phyloP scores from a whole-genome alignment of 2,797 vertebrate species.

The Leptodactylus fallax region DNA sequence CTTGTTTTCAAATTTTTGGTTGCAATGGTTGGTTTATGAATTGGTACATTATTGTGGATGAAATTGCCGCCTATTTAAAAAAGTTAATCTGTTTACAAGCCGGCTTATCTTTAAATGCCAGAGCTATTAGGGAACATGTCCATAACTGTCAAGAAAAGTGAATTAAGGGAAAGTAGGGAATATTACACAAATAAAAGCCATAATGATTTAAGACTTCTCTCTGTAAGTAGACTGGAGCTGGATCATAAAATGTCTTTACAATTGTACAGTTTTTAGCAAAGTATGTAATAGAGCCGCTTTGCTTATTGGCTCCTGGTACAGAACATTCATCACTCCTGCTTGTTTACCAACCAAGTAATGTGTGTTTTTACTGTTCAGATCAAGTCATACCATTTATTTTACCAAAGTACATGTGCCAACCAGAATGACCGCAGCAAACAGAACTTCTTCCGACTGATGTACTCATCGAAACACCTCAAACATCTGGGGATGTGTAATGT shows the following conservation, averaged over 20 bases:
- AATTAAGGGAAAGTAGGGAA: constrained; percentile 69
- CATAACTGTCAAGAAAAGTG: constrained; percentile 74
- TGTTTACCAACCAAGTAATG: constrained; percentile 53
- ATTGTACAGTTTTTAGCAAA: constrained; percentile 59
- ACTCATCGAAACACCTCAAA: constrained; percentile 10
- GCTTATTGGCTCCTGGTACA: constrained; percentile 42
- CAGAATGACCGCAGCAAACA: constrained; percentile 36
- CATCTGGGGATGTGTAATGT: neutral
- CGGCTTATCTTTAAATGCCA: constrained; percentile 80
- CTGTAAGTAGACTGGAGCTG: constrained; percentile 56
- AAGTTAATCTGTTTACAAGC: constrained; percentile 83
- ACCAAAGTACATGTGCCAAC: constrained; percentile 29
- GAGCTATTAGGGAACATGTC: constrained; percentile 74
- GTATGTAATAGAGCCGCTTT: constrained; percentile 42
- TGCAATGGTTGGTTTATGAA: constrained; percentile 85
- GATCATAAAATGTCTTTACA: constrained; percentile 62
- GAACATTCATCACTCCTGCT: constrained; percentile 50
- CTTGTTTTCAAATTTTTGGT: constrained; percentile 79
- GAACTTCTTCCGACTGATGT: neutral
- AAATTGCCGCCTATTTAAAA: constrained; percentile 78
- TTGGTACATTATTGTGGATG: constrained; percentile 76
- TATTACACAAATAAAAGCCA: constrained; percentile 72
- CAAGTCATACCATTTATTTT: constrained; percentile 46
- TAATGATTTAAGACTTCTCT: constrained; percentile 70
- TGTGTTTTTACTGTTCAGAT: constrained; percentile 49